phyloP scores from a whole-genome alignment of 2,888 invertebrate species.

The Cistogaster globosa region DNA sequence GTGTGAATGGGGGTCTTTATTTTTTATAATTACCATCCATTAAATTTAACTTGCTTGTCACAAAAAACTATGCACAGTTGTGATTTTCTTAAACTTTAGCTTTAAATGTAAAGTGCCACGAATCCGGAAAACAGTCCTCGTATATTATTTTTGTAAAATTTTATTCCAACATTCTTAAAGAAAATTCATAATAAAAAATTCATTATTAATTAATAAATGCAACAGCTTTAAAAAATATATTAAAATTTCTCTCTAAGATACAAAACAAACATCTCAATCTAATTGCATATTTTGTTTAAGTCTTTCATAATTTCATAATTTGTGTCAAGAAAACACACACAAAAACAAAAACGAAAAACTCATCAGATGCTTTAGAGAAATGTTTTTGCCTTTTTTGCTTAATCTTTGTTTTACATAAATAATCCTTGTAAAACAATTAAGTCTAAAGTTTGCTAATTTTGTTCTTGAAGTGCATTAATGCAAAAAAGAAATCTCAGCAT shows the following conservation, averaged over 20 bases:
- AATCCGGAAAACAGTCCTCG: no score
- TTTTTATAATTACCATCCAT: no score
- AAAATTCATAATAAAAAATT: no score
- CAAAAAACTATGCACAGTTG: no score
- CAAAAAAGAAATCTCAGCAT: slow-evolving; percentile 38
- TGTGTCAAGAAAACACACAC: background rate
- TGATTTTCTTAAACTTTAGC: no score
- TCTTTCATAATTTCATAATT: background rate
- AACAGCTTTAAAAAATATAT: no score
- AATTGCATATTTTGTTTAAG: slow-evolving; percentile 18
- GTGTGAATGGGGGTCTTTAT: no score
- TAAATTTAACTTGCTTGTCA: no score
- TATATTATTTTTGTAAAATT: no score
- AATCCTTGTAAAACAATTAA: slow-evolving; percentile 47
- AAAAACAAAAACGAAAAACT: background rate
- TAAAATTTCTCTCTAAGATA: background rate
- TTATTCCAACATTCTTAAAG: no score
- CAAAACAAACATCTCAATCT: slow-evolving; percentile 11
- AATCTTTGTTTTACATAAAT: slow-evolving; percentile 21
- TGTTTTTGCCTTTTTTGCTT: background rate
- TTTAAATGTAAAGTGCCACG: no score
- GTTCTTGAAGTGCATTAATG: slow-evolving; percentile 44
- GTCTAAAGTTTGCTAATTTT: slow-evolving; percentile 53
- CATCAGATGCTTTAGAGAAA: background rate
- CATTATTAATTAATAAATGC: no score